Evolutionary conservation across 1,140 invertebrate genomes (phyloP).

Genomic region (Diploscapter pachys): DNA sequence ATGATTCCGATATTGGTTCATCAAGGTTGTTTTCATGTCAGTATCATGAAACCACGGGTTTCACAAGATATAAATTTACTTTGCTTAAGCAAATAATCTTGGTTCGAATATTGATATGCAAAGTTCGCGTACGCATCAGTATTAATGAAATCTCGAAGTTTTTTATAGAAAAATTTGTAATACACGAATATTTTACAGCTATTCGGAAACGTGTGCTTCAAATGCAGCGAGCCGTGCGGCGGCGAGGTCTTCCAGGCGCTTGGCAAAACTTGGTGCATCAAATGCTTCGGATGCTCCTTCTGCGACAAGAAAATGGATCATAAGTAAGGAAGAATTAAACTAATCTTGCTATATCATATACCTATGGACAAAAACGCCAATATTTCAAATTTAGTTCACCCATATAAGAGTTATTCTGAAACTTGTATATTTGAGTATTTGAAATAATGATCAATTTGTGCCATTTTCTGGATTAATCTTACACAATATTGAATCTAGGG

Average conservation of each 20-base stretch:
- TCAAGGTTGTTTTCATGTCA: neutral
- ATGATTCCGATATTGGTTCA: neutral
- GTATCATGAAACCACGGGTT: no score
- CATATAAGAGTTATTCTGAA: neutral
- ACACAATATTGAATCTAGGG: no score
- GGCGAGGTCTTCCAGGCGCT: conserved; percentile 90
- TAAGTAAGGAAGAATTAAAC: conserved; percentile 66
- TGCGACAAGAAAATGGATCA: conserved; percentile 96
- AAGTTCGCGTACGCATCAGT: no score
- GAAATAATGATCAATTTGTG: conserved; percentile 8
- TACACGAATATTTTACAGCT: conserved; percentile 67
- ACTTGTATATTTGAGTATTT: neutral
- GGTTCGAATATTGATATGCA: no score
- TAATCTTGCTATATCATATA: conserved; percentile 3
- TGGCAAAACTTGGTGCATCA: conserved; percentile 99
- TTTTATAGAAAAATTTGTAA: neutral
- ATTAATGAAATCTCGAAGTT: neutral
- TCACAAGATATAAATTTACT: no score
- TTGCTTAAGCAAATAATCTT: no score
- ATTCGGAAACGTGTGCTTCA: conserved; percentile 96
- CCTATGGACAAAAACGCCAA: neutral
- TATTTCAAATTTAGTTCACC: neutral
- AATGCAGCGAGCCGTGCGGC: conserved; percentile 94
- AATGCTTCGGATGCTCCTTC: conserved; percentile 96
- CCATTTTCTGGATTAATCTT: no score